Evolutionary conservation across 2,797 vertebrate species (phyloP).

Genomic region (Lutjanus argentimaculatus): DNA sequence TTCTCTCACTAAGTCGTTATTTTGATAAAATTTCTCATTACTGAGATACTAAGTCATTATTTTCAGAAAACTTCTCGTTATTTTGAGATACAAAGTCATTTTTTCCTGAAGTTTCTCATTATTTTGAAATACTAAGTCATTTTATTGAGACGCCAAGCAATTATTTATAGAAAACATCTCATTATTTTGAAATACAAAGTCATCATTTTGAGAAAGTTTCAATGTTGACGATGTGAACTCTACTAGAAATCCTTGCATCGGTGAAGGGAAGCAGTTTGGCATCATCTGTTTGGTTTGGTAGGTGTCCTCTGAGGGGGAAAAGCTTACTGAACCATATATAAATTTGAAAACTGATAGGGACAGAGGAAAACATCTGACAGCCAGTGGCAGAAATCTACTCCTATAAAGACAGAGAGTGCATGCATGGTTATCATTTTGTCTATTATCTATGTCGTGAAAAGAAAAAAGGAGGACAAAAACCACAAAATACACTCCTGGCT

Average conservation of each 20-base stretch:
- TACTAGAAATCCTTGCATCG: slow-evolving; percentile 45
- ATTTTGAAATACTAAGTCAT: too few species aligned
- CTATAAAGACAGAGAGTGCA: slow-evolving; percentile 10
- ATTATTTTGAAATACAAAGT: too few species aligned
- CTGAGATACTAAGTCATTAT: too few species aligned
- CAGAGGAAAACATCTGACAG: slow-evolving; percentile 37
- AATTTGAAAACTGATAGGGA: slow-evolving; percentile 41
- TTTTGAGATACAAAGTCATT: too few species aligned
- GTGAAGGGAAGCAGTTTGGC: slow-evolving; percentile 51
- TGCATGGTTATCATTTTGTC: slow-evolving; percentile 2
- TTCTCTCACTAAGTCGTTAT: too few species aligned
- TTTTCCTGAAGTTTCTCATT: too few species aligned
- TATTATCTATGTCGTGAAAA: slow-evolving; percentile 29
- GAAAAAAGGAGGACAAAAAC: not conserved
- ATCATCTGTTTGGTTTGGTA: slow-evolving; percentile 46
- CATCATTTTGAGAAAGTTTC: too few species aligned
- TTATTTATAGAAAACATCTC: too few species aligned
- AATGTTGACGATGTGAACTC: slow-evolving; percentile 46
- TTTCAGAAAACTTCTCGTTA: too few species aligned
- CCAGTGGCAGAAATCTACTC: slow-evolving; percentile 13
- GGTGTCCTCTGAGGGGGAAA: slow-evolving; percentile 16
- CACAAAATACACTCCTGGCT: not conserved
- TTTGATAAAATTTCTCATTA: too few species aligned
- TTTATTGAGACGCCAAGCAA: too few species aligned
- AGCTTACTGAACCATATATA: slow-evolving; percentile 32